Conservation (phyloP, 2,113 vertebrate genomes). For the Spea multiplicata region DNA sequence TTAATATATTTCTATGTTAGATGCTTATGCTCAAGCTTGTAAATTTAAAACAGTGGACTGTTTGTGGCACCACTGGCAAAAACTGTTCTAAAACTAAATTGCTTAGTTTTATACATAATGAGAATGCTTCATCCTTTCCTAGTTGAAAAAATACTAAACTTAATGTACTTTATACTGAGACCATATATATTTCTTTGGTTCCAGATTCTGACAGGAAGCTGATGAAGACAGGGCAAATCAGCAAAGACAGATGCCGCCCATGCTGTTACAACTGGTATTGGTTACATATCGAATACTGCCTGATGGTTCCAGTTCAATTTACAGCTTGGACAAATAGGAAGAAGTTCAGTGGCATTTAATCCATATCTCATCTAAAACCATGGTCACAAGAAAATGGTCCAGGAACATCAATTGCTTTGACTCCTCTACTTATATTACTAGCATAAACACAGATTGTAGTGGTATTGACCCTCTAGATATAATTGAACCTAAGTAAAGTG, state of each 20-base stretch:
- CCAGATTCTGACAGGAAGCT: background rate
- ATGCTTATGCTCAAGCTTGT: too few relatives aligned
- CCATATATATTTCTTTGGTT: conserved; percentile 1
- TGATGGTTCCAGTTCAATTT: conserved; percentile 44
- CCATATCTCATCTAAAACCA: conserved; percentile 44
- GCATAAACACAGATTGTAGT: background rate
- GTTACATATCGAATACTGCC: conserved; percentile 42
- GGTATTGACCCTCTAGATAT: background rate
- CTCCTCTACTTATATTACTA: background rate
- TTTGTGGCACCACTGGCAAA: too few relatives aligned
- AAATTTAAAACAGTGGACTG: too few relatives aligned
- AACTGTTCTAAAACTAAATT: background rate
- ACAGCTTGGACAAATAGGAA: conserved; percentile 24
- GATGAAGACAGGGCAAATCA: conserved; percentile 34
- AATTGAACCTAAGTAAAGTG: too few relatives aligned
- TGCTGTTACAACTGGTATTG: conserved; percentile 28
- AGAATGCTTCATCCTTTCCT: background rate
- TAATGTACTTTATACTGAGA: background rate
- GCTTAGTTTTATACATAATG: background rate
- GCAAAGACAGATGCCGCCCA: conserved; percentile 32
- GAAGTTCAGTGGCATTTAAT: conserved; percentile 37
- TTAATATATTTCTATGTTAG: too few relatives aligned
- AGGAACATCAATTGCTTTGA: conserved; percentile 13
- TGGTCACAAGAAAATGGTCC: conserved; percentile 33
- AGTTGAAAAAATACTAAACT: background rate